A percentile compares a stretch with the other conserved stretches of the same genome.
phyloP scores from a whole-genome alignment of 1,140 invertebrate species.

The Pachyrhynchus sulphureomaculatus region DNA sequence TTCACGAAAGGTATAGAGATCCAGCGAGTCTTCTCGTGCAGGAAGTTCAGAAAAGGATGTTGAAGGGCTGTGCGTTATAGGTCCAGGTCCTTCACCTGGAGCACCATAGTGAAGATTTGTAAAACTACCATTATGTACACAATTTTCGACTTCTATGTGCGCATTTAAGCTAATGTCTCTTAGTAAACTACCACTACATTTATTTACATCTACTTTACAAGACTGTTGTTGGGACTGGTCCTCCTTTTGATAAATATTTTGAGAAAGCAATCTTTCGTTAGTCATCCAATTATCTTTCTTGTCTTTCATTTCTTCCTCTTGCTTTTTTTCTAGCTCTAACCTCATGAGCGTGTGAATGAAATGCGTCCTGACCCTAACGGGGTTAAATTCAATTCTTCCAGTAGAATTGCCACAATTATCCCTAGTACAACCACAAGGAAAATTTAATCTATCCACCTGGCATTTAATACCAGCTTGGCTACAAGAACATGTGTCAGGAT shows the following conservation, averaged over 20 bases:
- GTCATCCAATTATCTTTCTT: conserved; percentile 51
- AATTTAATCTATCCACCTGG: conserved; percentile 86
- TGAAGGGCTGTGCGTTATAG: conserved; percentile 24
- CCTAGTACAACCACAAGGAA: conserved; percentile 93
- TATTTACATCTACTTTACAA: conserved; percentile 27
- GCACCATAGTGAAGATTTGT: conserved; percentile 63
- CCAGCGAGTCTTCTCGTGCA: conserved; percentile 62
- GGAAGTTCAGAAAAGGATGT: conserved; percentile 53
- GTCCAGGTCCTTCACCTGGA: conserved; percentile 45
- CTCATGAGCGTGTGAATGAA: conserved; percentile 97
- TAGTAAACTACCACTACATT: conserved; percentile 51
- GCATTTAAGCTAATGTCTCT: conserved; percentile 58
- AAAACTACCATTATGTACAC: conserved; percentile 64
- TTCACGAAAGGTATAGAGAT: conserved; percentile 67
- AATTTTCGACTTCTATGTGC: conserved; percentile 62
- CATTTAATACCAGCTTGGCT: conserved; percentile 92
- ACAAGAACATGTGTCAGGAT: conserved; percentile 93
- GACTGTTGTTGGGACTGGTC: conserved; percentile 9
- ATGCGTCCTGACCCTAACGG: conserved; percentile 92
- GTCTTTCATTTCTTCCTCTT: conserved; percentile 53
- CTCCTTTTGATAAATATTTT: conserved; percentile 32
- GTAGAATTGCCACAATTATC: conserved; percentile 92
- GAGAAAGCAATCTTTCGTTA: conserved; percentile 41
- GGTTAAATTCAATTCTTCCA: conserved; percentile 95
- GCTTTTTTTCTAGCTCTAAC: conserved; percentile 85